Evolutionary conservation across 2,888 invertebrate species (phyloP), one percentile per base, ranked within the genome.

Genomic region (Cancer borealis): DNA sequence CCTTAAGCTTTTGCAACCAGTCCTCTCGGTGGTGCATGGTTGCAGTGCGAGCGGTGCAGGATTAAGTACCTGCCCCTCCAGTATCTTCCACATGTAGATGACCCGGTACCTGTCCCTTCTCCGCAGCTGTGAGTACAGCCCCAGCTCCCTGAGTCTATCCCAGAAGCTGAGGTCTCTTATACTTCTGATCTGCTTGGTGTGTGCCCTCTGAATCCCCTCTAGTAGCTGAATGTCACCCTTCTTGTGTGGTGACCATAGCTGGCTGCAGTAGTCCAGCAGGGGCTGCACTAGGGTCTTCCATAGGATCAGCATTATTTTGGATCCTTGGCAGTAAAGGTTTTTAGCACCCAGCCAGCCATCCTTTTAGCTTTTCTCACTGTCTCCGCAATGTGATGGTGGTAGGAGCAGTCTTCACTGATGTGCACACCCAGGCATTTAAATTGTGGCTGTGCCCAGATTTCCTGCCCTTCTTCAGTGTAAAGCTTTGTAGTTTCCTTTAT

Each of bases 181-280:
- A 10, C 10, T 47, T 49, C 49, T 39, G 39, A 39, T 39, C 39
- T 39, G 39, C 39, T 39, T 39, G 39, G 39, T 39, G 39, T 39
- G 2, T 39, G 39, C 39, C 39, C 39, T 39, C 39, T 39, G 39
- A 39, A 39, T 2, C 39, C 39, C 39, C 39, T 89, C 49, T 6
- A 89, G 49, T 21, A n/a, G n/a, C 12, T 49, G 89, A 17, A 89
- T 89, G 49, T 89, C 60, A 21, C 91, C 91, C 91, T 21, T 91
- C 46, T 45, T 91, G 91, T 91, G 91, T 17, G 91, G 91, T 30
- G 91, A 91, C n/a, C 91, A 91, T 91, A 91, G 91, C 30, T 91
- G 66, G 46, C 91, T 66, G 30, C 39, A 39, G 39, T 39, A 39
- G 39, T 39, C 39, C 39, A 39, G 39, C 39, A 39, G 39, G 39